A percentile compares a stretch with the other conserved stretches of the same genome.
Conservation (phyloP, 2,113 vertebrate genomes). For the Cynoglossus semilaevis region DNA sequence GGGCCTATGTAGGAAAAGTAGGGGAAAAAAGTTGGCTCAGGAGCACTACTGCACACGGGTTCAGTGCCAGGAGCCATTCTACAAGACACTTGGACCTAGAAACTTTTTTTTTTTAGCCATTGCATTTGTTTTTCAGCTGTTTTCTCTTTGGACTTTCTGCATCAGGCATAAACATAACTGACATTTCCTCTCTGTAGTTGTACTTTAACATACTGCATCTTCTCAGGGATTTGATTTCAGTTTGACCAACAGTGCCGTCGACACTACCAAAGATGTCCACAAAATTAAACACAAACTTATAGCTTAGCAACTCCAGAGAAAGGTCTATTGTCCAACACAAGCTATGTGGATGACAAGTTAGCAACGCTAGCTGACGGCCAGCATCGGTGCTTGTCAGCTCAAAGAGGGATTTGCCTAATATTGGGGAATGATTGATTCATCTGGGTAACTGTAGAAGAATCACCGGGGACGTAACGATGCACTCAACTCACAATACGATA, state of each 20-base stretch:
- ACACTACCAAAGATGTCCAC: too few relatives aligned
- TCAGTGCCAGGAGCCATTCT: slow-evolving; percentile 36
- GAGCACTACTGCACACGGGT: slow-evolving; percentile 19
- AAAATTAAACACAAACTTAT: slow-evolving; percentile 1
- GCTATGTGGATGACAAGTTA: not conserved
- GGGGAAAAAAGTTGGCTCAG: slow-evolving; percentile 22
- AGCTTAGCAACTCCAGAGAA: not conserved
- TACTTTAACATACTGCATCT: slow-evolving; percentile 36
- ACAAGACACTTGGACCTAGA: slow-evolving; percentile 38
- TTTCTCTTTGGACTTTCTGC: slow-evolving; percentile 49
- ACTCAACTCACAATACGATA: too few relatives aligned
- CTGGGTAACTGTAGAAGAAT: too few relatives aligned
- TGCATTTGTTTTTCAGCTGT: slow-evolving; percentile 68
- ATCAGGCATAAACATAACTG: slow-evolving; percentile 51
- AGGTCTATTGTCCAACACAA: not conserved
- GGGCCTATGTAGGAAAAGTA: slow-evolving; percentile 2
- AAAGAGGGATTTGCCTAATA: too few relatives aligned
- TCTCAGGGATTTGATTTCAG: slow-evolving; percentile 44
- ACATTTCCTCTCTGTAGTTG: slow-evolving; percentile 37
- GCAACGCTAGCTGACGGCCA: not conserved
- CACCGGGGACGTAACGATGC: too few relatives aligned
- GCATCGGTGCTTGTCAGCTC: too few relatives aligned
- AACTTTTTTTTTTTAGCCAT: slow-evolving; percentile 19
- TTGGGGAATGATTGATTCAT: too few relatives aligned
- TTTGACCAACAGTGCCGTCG: too few relatives aligned